A percentile compares a stretch with the other conserved stretches of the same genome.
Evolutionary conservation across 2,113 vertebrate species (phyloP).

Genomic region (Archocentrus centrarchus): DNA sequence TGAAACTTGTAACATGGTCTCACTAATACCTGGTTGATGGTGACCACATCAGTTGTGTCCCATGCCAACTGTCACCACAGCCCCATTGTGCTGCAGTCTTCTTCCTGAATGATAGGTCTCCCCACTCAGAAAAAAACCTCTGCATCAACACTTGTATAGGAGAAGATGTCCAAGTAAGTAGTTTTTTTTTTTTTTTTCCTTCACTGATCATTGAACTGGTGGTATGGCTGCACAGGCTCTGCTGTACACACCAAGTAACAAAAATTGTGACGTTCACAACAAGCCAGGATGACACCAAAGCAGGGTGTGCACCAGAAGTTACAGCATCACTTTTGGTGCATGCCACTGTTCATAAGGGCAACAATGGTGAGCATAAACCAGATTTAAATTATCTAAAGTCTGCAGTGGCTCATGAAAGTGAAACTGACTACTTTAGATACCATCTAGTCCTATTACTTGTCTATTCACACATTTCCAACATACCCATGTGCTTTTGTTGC

Average conservation of each 20-base stretch:
- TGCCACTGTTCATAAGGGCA: not conserved
- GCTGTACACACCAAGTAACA: no score
- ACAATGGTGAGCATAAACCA: not conserved
- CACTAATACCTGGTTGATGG: not conserved
- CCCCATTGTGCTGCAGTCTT: not conserved
- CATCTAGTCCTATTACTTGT: not conserved
- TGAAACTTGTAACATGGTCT: not conserved
- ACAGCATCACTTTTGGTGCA: not conserved
- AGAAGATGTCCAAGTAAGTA: not conserved
- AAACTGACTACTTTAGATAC: not conserved
- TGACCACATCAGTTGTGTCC: not conserved
- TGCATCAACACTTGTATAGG: not conserved
- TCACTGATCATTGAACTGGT: no score
- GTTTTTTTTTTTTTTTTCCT: not conserved
- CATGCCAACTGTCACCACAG: not conserved
- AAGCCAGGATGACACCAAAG: not conserved
- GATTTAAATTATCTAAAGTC: not conserved
- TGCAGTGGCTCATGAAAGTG: not conserved
- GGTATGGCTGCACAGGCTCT: no score
- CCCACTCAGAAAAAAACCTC: not conserved
- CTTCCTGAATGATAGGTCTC: not conserved
- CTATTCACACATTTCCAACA: not conserved
- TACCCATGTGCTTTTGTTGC: not conserved
- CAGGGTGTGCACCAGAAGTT: not conserved
- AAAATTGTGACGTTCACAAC: not conserved